Percentiles rank a stretch among this genome's conserved stretches.
Conservation (phyloP, 2,797 vertebrate genomes). For the Mionectes olivaceus region DNA sequence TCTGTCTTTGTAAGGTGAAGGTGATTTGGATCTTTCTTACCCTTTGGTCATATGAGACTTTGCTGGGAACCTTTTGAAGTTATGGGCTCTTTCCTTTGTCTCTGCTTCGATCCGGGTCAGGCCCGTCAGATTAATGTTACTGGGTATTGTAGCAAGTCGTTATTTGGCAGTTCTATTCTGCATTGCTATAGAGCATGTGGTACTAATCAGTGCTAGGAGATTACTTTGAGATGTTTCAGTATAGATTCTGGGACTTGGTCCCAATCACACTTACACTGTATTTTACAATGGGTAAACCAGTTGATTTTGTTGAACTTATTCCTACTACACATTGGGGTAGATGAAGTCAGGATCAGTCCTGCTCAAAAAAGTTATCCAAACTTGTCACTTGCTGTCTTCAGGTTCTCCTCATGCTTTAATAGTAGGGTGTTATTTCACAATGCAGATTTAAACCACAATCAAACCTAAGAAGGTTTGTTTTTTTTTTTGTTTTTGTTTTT, state of each 20-base stretch:
- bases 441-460: neutral
- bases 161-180: slow-evolving; percentile 56
- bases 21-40: slow-evolving; percentile 16
- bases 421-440: neutral
- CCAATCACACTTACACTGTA: slow-evolving; percentile 45
- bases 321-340: neutral
- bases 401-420: neutral
- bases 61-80: slow-evolving; percentile 32
- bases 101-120: neutral
- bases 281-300: slow-evolving; percentile 64
- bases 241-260: slow-evolving; percentile 41
- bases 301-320: slow-evolving; percentile 41
- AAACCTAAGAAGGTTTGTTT: neutral
- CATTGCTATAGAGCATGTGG: slow-evolving; percentile 55
- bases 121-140: slow-evolving; percentile 31
- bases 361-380: neutral
- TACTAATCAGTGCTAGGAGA: slow-evolving; percentile 63
- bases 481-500: neutral
- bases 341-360: slow-evolving; percentile 21
- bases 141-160: slow-evolving; percentile 13
- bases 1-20: slow-evolving; percentile 16
- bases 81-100: slow-evolving; percentile 12
- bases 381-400: neutral
- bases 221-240: slow-evolving; percentile 62
- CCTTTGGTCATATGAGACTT: slow-evolving; percentile 17